These are phyloP conservation scores for Drosophila nr. fundita DNA, from an alignment of 2,888 invertebrate genomes.

Conservation along the genomic window DNA sequence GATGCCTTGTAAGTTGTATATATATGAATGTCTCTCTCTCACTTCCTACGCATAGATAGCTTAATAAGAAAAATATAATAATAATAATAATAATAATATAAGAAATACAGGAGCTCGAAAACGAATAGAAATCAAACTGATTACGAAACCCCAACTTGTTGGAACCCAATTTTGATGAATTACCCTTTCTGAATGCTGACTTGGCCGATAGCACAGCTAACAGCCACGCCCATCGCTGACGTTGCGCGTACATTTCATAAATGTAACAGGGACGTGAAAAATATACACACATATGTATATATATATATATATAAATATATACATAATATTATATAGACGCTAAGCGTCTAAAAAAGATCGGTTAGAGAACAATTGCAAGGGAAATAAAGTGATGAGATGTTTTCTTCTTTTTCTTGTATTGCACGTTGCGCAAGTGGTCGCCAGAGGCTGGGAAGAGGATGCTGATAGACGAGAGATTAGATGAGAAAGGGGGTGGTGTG, in stretches of 20 bases:
- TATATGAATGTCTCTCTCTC: conserved; percentile 38
- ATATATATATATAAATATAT: conserved; percentile 2
- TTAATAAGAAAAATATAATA: conserved; percentile 30
- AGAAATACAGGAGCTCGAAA: conserved; percentile 33
- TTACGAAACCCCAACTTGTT: conserved; percentile 27
- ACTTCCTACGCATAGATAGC: conserved; percentile 29
- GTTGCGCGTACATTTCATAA: conserved; percentile 70
- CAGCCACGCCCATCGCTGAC: conserved; percentile 26
- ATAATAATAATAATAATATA: conserved; percentile 15
- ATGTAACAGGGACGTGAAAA: conserved; percentile 70
- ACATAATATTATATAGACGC: conserved; percentile 51
- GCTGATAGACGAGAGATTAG: not conserved
- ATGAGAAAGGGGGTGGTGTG: not conserved
- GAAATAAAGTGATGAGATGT: conserved; percentile 72
- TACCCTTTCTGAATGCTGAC: conserved; percentile 7
- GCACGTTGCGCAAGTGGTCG: conserved; percentile 60
- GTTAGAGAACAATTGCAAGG: conserved; percentile 37
- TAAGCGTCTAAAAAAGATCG: conserved; percentile 66
- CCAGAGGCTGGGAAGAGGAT: conserved; percentile 1
- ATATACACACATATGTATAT: not conserved
- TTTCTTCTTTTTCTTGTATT: conserved; percentile 54
- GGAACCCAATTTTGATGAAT: conserved; percentile 25
- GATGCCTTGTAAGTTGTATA: conserved; percentile 52
- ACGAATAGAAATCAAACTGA: conserved; percentile 15
- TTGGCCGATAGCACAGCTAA: conserved; percentile 50